phyloP scores from a whole-genome alignment of 2,113 vertebrate species.

The Notarius quadriscutis region DNA sequence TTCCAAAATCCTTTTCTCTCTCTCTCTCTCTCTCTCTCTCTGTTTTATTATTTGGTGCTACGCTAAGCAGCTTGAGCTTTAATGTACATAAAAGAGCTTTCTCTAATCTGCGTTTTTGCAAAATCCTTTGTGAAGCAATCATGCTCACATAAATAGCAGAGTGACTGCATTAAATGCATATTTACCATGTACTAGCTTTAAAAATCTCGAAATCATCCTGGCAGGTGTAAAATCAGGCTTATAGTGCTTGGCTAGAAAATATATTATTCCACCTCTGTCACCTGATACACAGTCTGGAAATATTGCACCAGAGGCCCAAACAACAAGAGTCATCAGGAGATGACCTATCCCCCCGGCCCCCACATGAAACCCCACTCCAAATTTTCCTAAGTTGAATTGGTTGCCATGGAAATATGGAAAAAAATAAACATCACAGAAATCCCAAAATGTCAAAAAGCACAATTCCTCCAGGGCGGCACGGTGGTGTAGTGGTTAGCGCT shows the following conservation, averaged over 20 bases:
- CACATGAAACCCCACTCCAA: too few species aligned
- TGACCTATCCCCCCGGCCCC: too few species aligned
- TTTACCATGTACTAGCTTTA: background rate
- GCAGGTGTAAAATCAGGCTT: background rate
- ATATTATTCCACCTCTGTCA: slow-evolving; percentile 28
- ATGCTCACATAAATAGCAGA: slow-evolving; percentile 1
- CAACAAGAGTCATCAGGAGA: too few species aligned
- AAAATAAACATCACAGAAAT: too few species aligned
- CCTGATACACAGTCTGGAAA: slow-evolving; percentile 2
- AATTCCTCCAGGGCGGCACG: too few species aligned
- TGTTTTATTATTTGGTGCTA: background rate
- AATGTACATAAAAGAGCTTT: slow-evolving; percentile 5
- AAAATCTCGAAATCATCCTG: background rate
- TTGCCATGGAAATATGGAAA: too few species aligned
- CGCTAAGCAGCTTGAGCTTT: slow-evolving; percentile 18
- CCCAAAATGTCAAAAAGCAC: too few species aligned
- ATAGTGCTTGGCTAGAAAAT: background rate
- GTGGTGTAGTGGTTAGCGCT: too few species aligned
- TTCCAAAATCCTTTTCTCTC: background rate
- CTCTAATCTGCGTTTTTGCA: slow-evolving; percentile 12
- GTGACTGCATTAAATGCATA: slow-evolving; percentile 13
- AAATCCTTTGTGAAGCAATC: background rate
- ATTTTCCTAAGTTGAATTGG: too few species aligned
- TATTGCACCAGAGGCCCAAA: background rate
- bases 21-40: background rate